Base-by-base conservation (phyloP, 2,888 invertebrate genomes). In the Chalcosyrphus nemorum region DNA sequence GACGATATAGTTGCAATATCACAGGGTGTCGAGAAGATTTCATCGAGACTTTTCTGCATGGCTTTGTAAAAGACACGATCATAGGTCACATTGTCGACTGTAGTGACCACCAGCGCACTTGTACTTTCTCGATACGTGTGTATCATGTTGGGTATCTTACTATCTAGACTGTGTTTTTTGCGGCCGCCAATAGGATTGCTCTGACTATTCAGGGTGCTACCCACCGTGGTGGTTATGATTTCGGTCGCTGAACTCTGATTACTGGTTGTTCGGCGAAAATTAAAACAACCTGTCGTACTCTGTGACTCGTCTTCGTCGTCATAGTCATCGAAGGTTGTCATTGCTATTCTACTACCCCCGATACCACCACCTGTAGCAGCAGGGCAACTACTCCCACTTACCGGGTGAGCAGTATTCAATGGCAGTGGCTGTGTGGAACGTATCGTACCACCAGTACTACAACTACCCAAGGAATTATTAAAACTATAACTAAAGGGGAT, bases 131-230 rank as follows among this genome's bases (percentile, higher is more conserved):
- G 85, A 70, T 70, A 86, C 21, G 52, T 80, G 65, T 27, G 81
- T 81, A 81, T 84, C 86, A 85, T 81, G 66, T 59, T 86, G 63
- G 88, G 87, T 59, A 89, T 87, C 86, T 89, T 89, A 81, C 91
- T 91, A 77, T 91, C 91, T 86, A 91, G 87, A 35, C 91, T 91
- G 50, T 90, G 89, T 75, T 91, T 91, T 56, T 91, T 91, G 0
- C 89, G 88, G 0, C 89, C 89, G 4, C 88, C 87, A n/a, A 77
- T 81, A 43, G 77, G 71, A 4, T 52, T 74, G 21, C 35, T 52
- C 15, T 78, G 86, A 17, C 76, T 86, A 4, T 86, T 78, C 4
- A 56, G 32, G 45, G 45, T 45, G 38, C 35, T 66, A 41, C 57
- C 47, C 19, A 38, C 54, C 5, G 63, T 74, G 2, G 52, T 78